A percentile compares a stretch with the other conserved stretches of the same genome.
Evolutionary conservation across 2,113 vertebrate species (phyloP).

Genomic region (Sula dactylatra): DNA sequence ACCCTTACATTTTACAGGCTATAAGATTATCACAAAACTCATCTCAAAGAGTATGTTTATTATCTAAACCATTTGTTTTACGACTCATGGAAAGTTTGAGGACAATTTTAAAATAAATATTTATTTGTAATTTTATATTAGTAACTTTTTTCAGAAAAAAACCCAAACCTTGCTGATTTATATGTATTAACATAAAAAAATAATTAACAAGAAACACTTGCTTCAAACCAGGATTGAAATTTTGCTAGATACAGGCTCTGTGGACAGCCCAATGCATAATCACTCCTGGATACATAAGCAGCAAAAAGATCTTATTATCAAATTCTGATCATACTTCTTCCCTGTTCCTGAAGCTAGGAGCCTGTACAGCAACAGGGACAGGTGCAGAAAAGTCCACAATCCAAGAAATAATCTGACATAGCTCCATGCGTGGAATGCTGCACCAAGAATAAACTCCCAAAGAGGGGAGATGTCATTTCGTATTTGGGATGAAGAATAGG

Average conservation of each 20-base stretch:
- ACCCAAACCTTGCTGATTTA: neutral
- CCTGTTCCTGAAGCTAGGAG: neutral
- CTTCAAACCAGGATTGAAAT: neutral
- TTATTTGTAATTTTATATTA: neutral
- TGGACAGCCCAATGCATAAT: neutral
- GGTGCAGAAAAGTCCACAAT: neutral
- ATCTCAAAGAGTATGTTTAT: neutral
- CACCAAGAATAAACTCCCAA: neutral
- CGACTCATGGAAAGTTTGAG: neutral
- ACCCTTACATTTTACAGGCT: neutral
- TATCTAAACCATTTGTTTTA: neutral
- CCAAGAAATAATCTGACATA: neutral
- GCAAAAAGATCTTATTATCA: neutral
- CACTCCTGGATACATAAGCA: neutral
- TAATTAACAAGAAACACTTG: neutral
- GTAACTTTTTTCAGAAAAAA: neutral
- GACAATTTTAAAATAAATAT: neutral
- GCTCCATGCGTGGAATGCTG: neutral
- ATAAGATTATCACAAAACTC: neutral
- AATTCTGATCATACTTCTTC: neutral
- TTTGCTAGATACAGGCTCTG: neutral
- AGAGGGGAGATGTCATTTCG: neutral
- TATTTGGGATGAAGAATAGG: neutral
- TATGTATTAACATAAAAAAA: neutral
- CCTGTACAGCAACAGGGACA: neutral